Evolutionary conservation across 1,140 invertebrate species (phyloP).

Genomic region (Centruroides vittatus): DNA sequence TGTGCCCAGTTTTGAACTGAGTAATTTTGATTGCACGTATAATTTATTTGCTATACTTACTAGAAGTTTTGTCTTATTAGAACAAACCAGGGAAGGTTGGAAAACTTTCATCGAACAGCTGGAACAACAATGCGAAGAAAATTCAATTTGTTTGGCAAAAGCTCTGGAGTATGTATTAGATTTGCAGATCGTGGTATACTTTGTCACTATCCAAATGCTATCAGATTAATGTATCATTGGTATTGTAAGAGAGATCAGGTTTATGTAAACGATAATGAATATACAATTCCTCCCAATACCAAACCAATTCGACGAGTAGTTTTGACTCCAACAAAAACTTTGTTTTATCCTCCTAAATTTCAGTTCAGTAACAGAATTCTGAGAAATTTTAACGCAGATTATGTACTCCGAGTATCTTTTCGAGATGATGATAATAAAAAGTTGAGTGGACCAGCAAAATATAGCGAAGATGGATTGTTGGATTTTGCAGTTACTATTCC

Average conservation of each 20-base stretch:
- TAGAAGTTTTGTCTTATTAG: conserved; percentile 1
- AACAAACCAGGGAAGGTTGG: not conserved
- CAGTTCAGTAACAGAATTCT: conserved; percentile 22
- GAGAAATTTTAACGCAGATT: conserved; percentile 21
- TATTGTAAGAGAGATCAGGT: not conserved
- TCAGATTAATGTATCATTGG: not conserved
- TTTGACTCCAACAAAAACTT: conserved; percentile 18
- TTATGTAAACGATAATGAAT: conserved; percentile 11
- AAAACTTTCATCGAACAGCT: not conserved
- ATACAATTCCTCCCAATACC: conserved; percentile 15
- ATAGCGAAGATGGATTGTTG: conserved; percentile 2
- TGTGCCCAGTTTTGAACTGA: not conserved
- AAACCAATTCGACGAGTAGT: conserved; percentile 15
- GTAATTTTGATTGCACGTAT: conserved; percentile 5
- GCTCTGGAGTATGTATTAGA: not conserved
- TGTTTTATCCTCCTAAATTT: conserved; percentile 22
- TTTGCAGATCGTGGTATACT: conserved; percentile 4
- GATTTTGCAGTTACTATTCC: not conserved
- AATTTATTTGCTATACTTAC: conserved; percentile 3
- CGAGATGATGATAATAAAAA: conserved; percentile 18
- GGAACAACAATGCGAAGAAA: not conserved
- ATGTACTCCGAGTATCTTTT: conserved; percentile 21
- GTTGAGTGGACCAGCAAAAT: conserved; percentile 8
- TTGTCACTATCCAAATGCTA: not conserved
- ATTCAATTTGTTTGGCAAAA: not conserved